Percentiles rank a stretch among this genome's conserved stretches.
Evolutionary conservation across 2,113 vertebrate species (phyloP).

Genomic region (Gadus macrocephalus): DNA sequence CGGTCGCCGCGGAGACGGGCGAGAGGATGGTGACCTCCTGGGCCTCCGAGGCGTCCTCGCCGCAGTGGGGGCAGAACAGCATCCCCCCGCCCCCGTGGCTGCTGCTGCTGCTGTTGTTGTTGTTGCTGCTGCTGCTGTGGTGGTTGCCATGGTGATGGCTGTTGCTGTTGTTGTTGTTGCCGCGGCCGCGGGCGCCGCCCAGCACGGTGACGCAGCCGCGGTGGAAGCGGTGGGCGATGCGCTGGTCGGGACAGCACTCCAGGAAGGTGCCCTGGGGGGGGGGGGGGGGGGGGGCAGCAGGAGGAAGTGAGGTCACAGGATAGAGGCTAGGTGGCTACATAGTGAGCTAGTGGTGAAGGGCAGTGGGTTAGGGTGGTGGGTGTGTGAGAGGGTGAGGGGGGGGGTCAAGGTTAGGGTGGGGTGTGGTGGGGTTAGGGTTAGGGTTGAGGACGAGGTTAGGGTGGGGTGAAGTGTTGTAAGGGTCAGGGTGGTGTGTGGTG

Average conservation of each 20-base stretch:
- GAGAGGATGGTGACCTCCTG: slow-evolving; percentile 85
- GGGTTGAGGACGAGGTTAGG: no score
- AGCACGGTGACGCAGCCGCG: slow-evolving; percentile 86
- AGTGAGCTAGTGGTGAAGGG: no score
- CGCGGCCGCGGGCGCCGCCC: slow-evolving; percentile 65
- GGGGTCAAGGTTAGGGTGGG: no score
- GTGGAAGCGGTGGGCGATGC: slow-evolving; percentile 89
- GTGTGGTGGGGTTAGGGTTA: no score
- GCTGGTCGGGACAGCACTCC: slow-evolving; percentile 87
- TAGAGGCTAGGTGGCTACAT: no score
- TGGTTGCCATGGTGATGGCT: no score
- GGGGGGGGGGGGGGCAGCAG: background rate
- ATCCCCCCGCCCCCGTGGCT: slow-evolving; percentile 63
- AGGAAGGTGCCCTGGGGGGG: slow-evolving; percentile 82
- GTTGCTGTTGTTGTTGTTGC: slow-evolving; percentile 23
- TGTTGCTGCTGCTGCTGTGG: slow-evolving; percentile 23
- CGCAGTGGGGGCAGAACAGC: slow-evolving; percentile 91
- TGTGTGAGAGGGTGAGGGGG: no score
- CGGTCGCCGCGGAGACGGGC: slow-evolving; percentile 56
- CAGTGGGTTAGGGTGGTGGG: no score
- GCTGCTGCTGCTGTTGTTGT: no score
- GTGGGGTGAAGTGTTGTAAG: no score
- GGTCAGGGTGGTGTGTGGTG: no score
- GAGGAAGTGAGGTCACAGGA: no score
- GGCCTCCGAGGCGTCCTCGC: slow-evolving; percentile 87